Evolutionary conservation across 92 coral and sea anemone genomes (phyloP).

Genomic region (Siderastrea siderea): DNA sequence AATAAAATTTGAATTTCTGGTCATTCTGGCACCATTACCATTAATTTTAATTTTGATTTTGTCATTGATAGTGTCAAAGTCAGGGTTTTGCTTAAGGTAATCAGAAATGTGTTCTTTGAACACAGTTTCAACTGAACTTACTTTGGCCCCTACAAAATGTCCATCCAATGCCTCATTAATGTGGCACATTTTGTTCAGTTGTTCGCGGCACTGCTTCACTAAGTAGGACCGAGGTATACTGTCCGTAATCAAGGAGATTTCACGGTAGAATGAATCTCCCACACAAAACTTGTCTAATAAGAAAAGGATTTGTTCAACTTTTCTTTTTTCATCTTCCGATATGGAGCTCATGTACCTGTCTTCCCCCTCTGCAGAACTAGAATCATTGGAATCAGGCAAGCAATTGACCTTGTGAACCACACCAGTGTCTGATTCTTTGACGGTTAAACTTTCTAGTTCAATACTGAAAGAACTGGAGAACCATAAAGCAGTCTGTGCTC

Average conservation of each 20-base stretch:
- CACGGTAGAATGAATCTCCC: slow-evolving; percentile 65
- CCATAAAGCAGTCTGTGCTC: background rate
- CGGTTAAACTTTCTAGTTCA: background rate
- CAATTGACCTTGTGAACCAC: background rate
- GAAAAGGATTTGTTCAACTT: slow-evolving; percentile 35
- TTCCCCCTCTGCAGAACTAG: too few relatives aligned
- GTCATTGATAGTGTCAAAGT: slow-evolving; percentile 16
- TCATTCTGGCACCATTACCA: slow-evolving; percentile 72
- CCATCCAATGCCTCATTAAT: slow-evolving; percentile 37
- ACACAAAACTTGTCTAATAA: slow-evolving; percentile 61
- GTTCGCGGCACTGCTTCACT: slow-evolving; percentile 7
- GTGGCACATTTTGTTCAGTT: slow-evolving; percentile 48
- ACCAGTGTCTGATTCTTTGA: background rate
- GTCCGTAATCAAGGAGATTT: slow-evolving; percentile 21
- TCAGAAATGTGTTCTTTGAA: slow-evolving; percentile 32
- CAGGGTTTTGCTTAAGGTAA: slow-evolving; percentile 22
- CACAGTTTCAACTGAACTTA: background rate
- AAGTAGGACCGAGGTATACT: slow-evolving; percentile 1
- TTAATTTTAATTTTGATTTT: slow-evolving; percentile 55
- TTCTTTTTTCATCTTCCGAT: slow-evolving; percentile 37
- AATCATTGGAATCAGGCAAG: background rate
- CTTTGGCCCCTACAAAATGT: slow-evolving; percentile 35
- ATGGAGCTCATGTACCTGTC: background rate
- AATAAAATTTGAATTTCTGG: slow-evolving; percentile 53
- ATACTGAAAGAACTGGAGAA: background rate